Evolutionary conservation across 2,888 invertebrate genomes (phyloP).

Genomic region (Cheilosia variabilis): DNA sequence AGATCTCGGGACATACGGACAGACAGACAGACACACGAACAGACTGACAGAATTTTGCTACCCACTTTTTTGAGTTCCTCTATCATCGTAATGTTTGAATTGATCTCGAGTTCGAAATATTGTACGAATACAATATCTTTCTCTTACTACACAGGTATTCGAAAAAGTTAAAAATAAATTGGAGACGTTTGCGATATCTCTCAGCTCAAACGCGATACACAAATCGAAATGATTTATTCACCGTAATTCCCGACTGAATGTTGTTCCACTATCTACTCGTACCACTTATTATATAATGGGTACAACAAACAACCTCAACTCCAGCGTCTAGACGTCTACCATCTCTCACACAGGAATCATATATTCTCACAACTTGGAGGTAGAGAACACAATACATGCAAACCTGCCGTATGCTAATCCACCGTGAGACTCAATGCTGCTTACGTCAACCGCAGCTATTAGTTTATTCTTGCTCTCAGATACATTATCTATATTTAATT

Average conservation of each 20-base stretch:
- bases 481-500: constrained; percentile 32
- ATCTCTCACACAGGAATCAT: constrained; percentile 16
- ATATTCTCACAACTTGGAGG: constrained; percentile 17
- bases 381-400: background rate
- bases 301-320: constrained; percentile 23
- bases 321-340: constrained; percentile 61
- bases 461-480: constrained; percentile 16
- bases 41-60: too few relatives aligned
- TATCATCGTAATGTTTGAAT: too few relatives aligned
- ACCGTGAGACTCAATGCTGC: constrained; percentile 3
- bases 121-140: too few relatives aligned
- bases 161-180: background rate
- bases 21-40: too few relatives aligned
- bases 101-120: too few relatives aligned
- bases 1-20: too few relatives aligned
- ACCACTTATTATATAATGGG: constrained; percentile 10
- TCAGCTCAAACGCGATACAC: background rate
- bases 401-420: constrained; percentile 9
- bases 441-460: constrained; percentile 21
- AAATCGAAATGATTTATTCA: constrained; percentile 17
- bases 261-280: background rate
- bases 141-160: too few relatives aligned
- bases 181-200: constrained; percentile 51
- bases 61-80: too few relatives aligned
- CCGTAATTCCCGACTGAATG: constrained; percentile 8